Evolutionary conservation across 2,113 vertebrate species (phyloP).

Genomic region (Brienomyrus longianalis): DNA sequence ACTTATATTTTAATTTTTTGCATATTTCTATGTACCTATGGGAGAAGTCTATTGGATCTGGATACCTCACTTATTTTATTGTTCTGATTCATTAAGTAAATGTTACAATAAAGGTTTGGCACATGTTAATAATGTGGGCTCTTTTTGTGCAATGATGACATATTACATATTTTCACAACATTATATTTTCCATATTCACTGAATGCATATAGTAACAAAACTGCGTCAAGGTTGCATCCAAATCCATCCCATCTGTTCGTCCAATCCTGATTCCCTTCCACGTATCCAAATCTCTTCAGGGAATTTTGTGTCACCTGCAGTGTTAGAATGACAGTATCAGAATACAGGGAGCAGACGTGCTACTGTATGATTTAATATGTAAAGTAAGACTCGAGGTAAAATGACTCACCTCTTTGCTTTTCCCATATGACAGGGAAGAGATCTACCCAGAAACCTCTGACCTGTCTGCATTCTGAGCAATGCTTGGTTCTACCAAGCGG

Average conservation of each 20-base stretch:
- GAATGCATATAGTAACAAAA: neutral
- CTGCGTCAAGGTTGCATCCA: neutral
- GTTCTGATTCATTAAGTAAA: neutral
- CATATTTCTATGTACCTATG: neutral
- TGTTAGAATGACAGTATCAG: neutral
- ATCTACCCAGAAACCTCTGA: conserved; percentile 32
- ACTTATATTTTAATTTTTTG: neutral
- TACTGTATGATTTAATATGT: conserved; percentile 55
- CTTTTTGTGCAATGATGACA: neutral
- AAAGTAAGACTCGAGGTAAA: conserved; percentile 23
- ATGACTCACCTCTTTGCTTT: neutral
- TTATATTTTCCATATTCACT: neutral
- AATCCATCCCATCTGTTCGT: neutral
- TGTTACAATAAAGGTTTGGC: neutral
- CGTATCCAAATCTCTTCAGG: neutral
- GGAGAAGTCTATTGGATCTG: neutral
- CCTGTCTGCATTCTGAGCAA: conserved; percentile 33
- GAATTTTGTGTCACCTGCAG: neutral
- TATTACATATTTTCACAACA: neutral
- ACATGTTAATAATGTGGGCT: neutral
- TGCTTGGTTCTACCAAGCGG: conserved; percentile 55
- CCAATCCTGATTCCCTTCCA: neutral
- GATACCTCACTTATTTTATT: neutral
- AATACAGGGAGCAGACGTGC: neutral
- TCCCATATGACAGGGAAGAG: neutral